Conservation (phyloP, 2,113 vertebrate genomes). For the Silurus asotus region DNA sequence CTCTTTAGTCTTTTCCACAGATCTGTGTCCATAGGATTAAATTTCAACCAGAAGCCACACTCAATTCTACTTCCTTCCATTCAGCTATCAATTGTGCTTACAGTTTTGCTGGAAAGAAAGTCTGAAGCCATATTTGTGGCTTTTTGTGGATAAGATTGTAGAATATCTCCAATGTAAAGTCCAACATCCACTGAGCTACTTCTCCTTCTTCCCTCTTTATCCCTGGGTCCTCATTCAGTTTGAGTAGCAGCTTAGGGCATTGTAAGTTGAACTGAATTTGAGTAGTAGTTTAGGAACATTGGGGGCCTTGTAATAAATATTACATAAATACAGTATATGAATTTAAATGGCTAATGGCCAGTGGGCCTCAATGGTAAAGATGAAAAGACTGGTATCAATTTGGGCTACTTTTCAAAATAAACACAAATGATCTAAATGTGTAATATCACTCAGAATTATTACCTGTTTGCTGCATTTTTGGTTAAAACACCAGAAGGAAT, state of each 20-base stretch:
- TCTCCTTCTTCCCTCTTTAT: background rate
- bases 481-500: background rate
- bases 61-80: background rate
- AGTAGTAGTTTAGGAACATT: background rate
- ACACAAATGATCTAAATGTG: background rate
- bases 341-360: background rate
- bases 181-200: no score
- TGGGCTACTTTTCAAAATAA: background rate
- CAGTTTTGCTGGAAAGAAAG: background rate
- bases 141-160: no score
- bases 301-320: background rate
- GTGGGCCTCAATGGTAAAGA: background rate
- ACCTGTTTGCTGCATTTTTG: background rate
- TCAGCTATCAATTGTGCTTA: background rate
- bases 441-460: background rate
- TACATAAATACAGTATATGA: background rate
- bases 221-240: background rate
- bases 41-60: background rate
- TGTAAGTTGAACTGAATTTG: background rate
- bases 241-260: no score
- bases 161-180: no score
- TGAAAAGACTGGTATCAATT: no score
- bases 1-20: background rate
- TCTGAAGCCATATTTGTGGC: background rate
- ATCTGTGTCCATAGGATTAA: background rate